Conservation (phyloP, 2,113 vertebrate genomes). For the Caracal caracal region DNA sequence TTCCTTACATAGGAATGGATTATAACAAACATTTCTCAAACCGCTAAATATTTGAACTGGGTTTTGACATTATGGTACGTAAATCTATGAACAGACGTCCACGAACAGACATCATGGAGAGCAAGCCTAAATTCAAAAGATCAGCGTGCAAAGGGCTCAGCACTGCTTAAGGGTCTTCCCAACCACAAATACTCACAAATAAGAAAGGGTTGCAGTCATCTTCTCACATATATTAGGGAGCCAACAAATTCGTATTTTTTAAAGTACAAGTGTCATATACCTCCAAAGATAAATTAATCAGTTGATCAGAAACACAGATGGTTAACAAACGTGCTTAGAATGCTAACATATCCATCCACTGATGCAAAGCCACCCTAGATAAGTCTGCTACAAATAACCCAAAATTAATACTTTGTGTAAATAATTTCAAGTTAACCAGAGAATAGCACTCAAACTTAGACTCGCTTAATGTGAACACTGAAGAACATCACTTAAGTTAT, state of each 20-base stretch:
- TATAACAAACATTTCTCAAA: not conserved
- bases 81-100: not conserved
- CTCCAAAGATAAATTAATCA: slow-evolving; percentile 16
- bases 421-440: slow-evolving; percentile 29
- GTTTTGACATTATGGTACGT: not conserved
- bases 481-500: not conserved
- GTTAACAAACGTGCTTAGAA: not conserved
- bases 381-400: not conserved
- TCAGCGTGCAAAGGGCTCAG: not conserved
- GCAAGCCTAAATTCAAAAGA: not conserved
- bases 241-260: not conserved
- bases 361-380: not conserved
- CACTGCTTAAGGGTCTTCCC: slow-evolving; percentile 4
- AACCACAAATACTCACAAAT: not conserved
- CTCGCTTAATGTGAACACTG: not conserved
- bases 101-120: not conserved
- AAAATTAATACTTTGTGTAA: not conserved
- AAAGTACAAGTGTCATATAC: not conserved
- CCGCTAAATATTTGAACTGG: not conserved
- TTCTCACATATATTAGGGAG: slow-evolving; percentile 33
- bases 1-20: not conserved
- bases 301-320: not conserved
- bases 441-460: not conserved
- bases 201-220: not conserved
- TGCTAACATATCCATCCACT: not conserved